Percentiles rank a stretch among this genome's conserved stretches.
phyloP scores from a whole-genome alignment of 1,140 invertebrate species.

The Telenomus remus region DNA sequence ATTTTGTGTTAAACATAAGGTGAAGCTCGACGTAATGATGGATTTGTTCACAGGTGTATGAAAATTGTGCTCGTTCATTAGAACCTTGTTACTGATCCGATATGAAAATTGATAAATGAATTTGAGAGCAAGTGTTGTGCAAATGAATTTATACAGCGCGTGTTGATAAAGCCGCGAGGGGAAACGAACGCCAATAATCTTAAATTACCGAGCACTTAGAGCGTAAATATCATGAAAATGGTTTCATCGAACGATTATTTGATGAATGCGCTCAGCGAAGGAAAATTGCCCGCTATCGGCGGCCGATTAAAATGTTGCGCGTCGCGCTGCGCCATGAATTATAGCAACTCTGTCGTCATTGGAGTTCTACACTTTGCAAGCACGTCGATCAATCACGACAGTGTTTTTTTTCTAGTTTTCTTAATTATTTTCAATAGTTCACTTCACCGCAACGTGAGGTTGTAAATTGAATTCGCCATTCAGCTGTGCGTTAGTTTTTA shows the following conservation, averaged over 20 bases:
- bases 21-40: too few species aligned
- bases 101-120: slow-evolving; percentile 10
- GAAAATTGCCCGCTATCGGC: slow-evolving; percentile 29
- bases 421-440: too few species aligned
- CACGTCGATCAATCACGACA: not conserved
- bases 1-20: too few species aligned
- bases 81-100: not conserved
- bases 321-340: slow-evolving; percentile 27
- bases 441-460: too few species aligned
- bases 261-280: slow-evolving; percentile 17
- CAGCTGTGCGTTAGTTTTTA: too few species aligned
- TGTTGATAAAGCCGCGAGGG: slow-evolving; percentile 1
- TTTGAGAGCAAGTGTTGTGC: not conserved
- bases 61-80: not conserved
- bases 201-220: slow-evolving; percentile 8
- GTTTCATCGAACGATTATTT: slow-evolving; percentile 25
- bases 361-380: not conserved
- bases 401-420: not conserved
- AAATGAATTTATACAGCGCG: slow-evolving; percentile 3
- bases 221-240: slow-evolving; percentile 17
- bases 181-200: slow-evolving; percentile 15
- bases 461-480: too few species aligned
- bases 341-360: slow-evolving; percentile 22
- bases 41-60: not conserved
- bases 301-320: slow-evolving; percentile 27